phyloP scores from a whole-genome alignment of 2,888 invertebrate genomes.

The Dolichopus griseipennis region DNA sequence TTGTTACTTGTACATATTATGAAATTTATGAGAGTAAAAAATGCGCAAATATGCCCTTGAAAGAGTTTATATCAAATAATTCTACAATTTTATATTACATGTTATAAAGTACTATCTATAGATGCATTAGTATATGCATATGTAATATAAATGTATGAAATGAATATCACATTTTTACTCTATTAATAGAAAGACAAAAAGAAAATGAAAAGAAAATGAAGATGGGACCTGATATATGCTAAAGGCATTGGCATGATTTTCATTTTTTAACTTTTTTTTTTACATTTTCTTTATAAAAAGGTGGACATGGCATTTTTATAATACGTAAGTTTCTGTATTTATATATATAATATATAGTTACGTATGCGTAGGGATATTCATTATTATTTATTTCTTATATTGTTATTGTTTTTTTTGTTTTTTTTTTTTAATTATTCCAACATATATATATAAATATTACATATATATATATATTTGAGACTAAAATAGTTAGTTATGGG shows the following conservation, averaged over 20 bases:
- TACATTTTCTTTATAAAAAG: no score
- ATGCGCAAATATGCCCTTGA: conserved; percentile 2
- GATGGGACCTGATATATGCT: background rate
- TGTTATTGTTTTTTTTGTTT: no score
- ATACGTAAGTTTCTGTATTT: no score
- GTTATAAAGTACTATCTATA: no score
- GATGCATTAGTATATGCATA: background rate
- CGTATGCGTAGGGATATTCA: background rate
- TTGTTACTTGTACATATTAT: background rate
- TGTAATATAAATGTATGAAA: background rate
- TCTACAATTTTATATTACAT: no score
- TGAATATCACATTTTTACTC: background rate
- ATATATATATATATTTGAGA: background rate
- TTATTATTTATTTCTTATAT: background rate
- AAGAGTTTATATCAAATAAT: background rate
- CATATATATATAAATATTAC: background rate
- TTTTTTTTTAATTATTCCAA: background rate
- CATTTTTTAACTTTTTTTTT: background rate
- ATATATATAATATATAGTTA: no score
- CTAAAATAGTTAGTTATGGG: background rate
- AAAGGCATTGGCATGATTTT: background rate
- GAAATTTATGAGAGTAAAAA: conserved; percentile 1
- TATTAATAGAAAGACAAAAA: background rate
- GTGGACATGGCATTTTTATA: background rate
- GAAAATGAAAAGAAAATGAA: background rate